Evolutionary conservation across 2,797 vertebrate species (phyloP), one percentile per base, ranked within the genome.

Genomic region (Pelobates cultripes): DNA sequence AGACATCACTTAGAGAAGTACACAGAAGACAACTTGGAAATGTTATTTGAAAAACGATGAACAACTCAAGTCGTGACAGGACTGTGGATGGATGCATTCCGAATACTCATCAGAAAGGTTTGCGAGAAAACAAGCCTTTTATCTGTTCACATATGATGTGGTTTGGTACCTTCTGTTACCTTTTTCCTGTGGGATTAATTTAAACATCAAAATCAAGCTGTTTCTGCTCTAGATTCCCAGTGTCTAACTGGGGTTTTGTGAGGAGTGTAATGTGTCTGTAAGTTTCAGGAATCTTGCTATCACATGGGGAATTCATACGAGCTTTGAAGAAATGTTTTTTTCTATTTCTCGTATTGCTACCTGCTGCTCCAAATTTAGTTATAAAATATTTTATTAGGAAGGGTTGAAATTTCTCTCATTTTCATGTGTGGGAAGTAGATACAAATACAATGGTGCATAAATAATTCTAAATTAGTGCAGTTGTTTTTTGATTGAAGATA

Each of bases 141-240:
- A 66, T 79, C 12, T 42, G 13, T 68, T 75, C 73, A 42, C 68
- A 76, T 67, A 76, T 55, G 71, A 83, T 74, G 73, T 42, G 47
- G 68, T 72, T 72, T 76, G 77, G 45, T 67, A 66, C 73, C 77
- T 78, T 76, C 82, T 80, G 82, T 79, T 79, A 74, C 74, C 60
- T 67, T 76, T 47, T 61, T 84, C 82, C 82, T 44, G 17, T 7
- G 82, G 82, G 82, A 80, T 79, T 84, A 67, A 84, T 84, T 84
- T 84, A 79, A 79, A 72, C 77, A 84, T 84, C 77, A 80, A 76
- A 84, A 80, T 84, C 82, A 79, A 84, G 82, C 73, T 84, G 82
- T 80, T 84, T 47, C 17, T 70, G 73, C 70, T 67, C 67, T 47
- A 45, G 72, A 78, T 43, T 70, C 15, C 47, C 51, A 75, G 57